A percentile compares a stretch with the other conserved stretches of the same genome.
Conservation (phyloP, 2,113 vertebrate species). For the Chaetodon trifascialis region DNA sequence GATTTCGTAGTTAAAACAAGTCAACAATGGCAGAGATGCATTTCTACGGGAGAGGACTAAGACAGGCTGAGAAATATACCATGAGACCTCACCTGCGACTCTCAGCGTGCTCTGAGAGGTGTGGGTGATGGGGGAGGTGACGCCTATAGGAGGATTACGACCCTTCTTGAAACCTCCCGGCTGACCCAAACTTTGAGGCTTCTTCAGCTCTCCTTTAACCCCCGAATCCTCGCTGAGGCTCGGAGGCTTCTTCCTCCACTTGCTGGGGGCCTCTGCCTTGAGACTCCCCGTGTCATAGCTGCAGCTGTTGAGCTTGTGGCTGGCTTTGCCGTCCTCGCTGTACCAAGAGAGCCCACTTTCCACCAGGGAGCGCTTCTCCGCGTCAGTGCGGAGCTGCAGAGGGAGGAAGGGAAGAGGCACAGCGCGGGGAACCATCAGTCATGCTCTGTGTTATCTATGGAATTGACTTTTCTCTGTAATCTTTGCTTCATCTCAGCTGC, state of each 20-base stretch:
- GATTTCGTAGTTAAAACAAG: conserved; percentile 23
- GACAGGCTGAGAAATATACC: neutral
- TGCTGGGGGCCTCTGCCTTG: conserved; percentile 92
- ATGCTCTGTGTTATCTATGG: conserved; percentile 54
- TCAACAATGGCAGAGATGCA: conserved; percentile 1
- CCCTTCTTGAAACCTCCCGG: conserved; percentile 90
- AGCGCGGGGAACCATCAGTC: conserved; percentile 47
- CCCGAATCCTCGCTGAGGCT: conserved; percentile 84
- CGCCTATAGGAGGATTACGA: conserved; percentile 92
- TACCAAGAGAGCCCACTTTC: conserved; percentile 98
- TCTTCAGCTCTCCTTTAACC: conserved; percentile 88
- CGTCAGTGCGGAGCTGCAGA: conserved; percentile 94
- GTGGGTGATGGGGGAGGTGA: conserved; percentile 97
- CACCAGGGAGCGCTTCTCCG: conserved; percentile 94
- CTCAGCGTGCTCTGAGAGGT: conserved; percentile 92
- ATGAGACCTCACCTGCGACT: conserved; percentile 89
- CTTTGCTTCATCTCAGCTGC: conserved; percentile 60
- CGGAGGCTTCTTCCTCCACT: conserved; percentile 91
- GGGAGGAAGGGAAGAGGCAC: conserved; percentile 32
- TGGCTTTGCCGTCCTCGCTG: conserved; percentile 90
- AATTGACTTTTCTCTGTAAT: conserved; percentile 55
- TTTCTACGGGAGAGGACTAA: neutral
- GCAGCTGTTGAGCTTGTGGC: conserved; percentile 84
- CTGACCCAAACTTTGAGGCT: conserved; percentile 90
- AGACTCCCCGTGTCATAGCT: conserved; percentile 94